phyloP scores from a whole-genome alignment of 2,113 vertebrate species.

The Saguinus midas region DNA sequence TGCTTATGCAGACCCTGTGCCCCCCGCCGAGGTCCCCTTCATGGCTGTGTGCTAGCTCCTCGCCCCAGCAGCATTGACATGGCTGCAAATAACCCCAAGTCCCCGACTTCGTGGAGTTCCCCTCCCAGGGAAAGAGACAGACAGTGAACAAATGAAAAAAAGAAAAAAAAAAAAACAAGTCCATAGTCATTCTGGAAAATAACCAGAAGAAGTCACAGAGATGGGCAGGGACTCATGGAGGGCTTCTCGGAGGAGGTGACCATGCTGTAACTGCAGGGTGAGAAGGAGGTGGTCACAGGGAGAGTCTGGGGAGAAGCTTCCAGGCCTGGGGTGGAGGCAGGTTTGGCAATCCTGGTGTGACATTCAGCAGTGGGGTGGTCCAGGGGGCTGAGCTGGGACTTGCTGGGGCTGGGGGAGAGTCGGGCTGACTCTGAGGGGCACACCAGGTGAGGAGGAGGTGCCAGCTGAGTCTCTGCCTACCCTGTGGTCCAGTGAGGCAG shows the following conservation, averaged over 20 bases:
- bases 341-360: neutral
- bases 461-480: too few species aligned
- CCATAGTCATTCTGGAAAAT: neutral
- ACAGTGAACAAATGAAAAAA: neutral
- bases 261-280: neutral
- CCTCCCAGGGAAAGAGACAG: neutral
- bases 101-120: fast-evolving
- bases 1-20: neutral
- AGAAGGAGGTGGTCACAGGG: fast-evolving
- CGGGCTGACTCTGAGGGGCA: too few species aligned
- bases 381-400: too few species aligned
- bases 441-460: too few species aligned
- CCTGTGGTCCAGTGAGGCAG: too few species aligned
- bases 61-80: too few species aligned
- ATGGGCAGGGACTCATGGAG: neutral
- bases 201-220: neutral
- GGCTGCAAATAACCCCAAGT: neutral
- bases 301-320: neutral
- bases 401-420: too few species aligned
- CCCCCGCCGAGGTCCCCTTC: neutral
- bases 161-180: neutral
- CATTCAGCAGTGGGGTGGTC: neutral
- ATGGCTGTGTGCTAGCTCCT: neutral
- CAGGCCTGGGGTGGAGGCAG: neutral
- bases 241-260: neutral